A percentile compares a stretch with the other conserved stretches of the same genome.
These are phyloP conservation scores for Napeogenes inachia DNA, from an alignment of 2,888 invertebrate species.

Conservation along the genomic window DNA sequence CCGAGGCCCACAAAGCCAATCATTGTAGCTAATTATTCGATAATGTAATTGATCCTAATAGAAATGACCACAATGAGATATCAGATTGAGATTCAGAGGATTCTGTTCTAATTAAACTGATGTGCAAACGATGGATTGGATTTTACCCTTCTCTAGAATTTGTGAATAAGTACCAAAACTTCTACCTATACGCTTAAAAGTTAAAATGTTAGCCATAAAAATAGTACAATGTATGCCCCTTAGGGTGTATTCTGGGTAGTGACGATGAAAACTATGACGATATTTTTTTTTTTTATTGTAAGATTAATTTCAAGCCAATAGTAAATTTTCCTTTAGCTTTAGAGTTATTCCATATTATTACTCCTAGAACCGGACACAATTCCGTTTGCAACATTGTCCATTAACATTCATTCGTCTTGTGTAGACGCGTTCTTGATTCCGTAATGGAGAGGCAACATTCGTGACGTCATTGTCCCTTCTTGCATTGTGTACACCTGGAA, in stretches of 20 bases:
- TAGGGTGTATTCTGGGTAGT: no score
- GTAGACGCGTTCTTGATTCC: constrained; percentile 35
- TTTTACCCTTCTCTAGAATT: background rate
- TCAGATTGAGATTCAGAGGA: constrained; percentile 9
- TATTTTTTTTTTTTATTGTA: no score
- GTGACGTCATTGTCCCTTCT: constrained; percentile 38
- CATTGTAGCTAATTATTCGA: constrained; percentile 36
- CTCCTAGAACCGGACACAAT: constrained; percentile 1
- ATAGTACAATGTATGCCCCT: no score
- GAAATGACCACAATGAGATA: constrained; percentile 24
- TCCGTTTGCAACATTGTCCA: constrained; percentile 17
- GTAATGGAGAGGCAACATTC: constrained; percentile 39
- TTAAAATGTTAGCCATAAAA: no score
- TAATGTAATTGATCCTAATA: constrained; percentile 26
- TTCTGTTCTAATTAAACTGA: constrained; percentile 10
- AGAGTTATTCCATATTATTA: background rate
- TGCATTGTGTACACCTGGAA: constrained; percentile 34
- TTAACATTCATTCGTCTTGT: constrained; percentile 33
- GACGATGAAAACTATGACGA: no score
- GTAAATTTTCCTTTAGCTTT: no score
- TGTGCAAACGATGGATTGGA: constrained; percentile 11
- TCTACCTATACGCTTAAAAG: no score
- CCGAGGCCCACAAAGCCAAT: constrained; percentile 40
- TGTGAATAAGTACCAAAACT: background rate
- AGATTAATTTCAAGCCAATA: no score